A percentile compares a stretch with the other conserved stretches of the same genome.
Evolutionary conservation across 2,113 vertebrate species (phyloP).

Genomic region (Dasyornis broadbenti): DNA sequence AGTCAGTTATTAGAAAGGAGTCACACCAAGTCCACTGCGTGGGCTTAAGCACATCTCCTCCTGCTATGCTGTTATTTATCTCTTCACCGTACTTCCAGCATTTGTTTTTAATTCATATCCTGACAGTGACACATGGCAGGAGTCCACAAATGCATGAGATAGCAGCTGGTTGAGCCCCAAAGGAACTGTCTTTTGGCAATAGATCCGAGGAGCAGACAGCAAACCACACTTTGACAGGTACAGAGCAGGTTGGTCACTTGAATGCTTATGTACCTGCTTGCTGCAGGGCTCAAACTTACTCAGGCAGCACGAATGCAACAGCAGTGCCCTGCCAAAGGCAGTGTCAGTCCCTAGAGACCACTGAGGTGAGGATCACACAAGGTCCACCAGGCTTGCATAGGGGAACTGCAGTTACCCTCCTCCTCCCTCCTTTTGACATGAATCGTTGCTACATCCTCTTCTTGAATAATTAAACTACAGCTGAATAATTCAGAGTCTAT

Average conservation of each 20-base stretch:
- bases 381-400: background rate
- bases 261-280: background rate
- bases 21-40: background rate
- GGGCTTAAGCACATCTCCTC: background rate
- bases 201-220: background rate
- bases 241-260: background rate
- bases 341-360: background rate
- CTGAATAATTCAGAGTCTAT: background rate
- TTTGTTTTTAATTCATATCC: constrained; percentile 41
- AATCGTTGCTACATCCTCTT: background rate
- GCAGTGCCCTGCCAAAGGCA: background rate
- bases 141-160: background rate
- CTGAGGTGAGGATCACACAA: background rate
- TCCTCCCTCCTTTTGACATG: background rate
- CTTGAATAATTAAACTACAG: background rate
- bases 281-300: background rate
- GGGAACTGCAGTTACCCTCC: background rate
- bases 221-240: background rate
- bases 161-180: constrained; percentile 21
- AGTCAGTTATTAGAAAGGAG: constrained; percentile 35
- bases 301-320: background rate
- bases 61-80: constrained; percentile 8
- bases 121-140: constrained; percentile 3
- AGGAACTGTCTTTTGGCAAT: background rate
- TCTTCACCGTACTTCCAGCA: background rate